Base-by-base conservation (phyloP, 2,888 invertebrate species). In the Cremastinae sp. region DNA sequence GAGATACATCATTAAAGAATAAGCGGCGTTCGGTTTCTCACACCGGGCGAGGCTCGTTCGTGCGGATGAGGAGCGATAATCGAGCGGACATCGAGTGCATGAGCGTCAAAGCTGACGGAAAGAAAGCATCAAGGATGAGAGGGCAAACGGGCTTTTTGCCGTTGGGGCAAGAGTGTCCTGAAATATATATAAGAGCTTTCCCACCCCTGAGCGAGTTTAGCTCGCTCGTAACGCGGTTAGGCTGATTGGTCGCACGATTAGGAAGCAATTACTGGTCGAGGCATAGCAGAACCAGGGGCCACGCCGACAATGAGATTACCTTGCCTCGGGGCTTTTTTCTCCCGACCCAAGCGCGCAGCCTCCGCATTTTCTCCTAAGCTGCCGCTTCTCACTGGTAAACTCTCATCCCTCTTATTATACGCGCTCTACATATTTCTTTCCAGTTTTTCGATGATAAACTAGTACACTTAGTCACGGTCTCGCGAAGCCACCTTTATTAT, bases 241-340 rank as follows among this genome's bases (percentile, higher is more conserved):
- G 80, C 80, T 82, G 83, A 84, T 84, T 82, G 84, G 84, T 83
- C 69, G 75, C 74, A 64, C 80, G 81, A 84, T 84, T 84, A 84
- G 81, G 81, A 82, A 82, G 80, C 81, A 82, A 84, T 84, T 84
- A 84, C 81, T 78, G 72, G 64, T 18, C n/a, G 22, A 34, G 49
- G 16, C 36, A 5, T 9, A 14, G n/a, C 20, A 53, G 16, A 9
- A 51, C 9, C 34, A n/a, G 10, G 49, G n/a, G 64, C n/a, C n/a
- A n/a, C n/a, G n/a, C n/a, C n/a, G 54, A 68, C 75, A 82, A 84
- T 78, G 78, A 81, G 80, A 83, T 83, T 83, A 82, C 73, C 75
- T 80, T 80, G 81, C 83, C 79, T 73, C 74, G 75, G 82, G 80
- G 77, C 74, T 38, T 18, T 65, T 54, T 36, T 14, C 28, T 14